These are phyloP conservation scores for Dromius quadrimaculatus DNA, from an alignment of 2,888 invertebrate species.

Conservation along the genomic window DNA sequence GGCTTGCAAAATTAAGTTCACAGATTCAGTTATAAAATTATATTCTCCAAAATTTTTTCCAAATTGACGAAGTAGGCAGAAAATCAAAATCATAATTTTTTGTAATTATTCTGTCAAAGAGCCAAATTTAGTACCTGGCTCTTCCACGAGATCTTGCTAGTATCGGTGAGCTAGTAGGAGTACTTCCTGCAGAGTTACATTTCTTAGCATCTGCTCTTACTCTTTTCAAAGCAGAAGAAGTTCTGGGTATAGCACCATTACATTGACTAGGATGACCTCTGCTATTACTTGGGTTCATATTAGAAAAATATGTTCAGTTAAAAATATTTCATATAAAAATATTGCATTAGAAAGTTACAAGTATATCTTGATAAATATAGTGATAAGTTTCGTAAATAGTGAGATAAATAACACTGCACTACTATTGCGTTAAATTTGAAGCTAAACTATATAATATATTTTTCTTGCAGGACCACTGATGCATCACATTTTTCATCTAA, in stretches of 20 bases:
- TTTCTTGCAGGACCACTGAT: slow-evolving; percentile 25
- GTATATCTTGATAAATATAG: background rate
- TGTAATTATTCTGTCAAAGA: too few species aligned
- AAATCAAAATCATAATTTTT: too few species aligned
- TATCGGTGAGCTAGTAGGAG: slow-evolving; percentile 45
- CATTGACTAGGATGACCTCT: slow-evolving; percentile 30
- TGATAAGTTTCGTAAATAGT: background rate
- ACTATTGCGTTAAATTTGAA: too few species aligned
- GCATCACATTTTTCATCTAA: slow-evolving; percentile 26
- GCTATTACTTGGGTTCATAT: background rate
- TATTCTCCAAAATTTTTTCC: too few species aligned
- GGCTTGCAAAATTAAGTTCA: too few species aligned
- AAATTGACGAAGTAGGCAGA: too few species aligned
- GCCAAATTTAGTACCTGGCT: slow-evolving; percentile 33
- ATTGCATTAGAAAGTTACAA: background rate
- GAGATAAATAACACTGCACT: slow-evolving; percentile 2
- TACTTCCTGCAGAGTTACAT: slow-evolving; percentile 41
- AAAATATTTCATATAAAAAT: slow-evolving; percentile 34
- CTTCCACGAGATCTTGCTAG: slow-evolving; percentile 33
- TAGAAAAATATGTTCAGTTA: slow-evolving; percentile 2
- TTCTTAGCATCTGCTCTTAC: slow-evolving; percentile 22
- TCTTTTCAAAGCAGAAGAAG: slow-evolving; percentile 26
- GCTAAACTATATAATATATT: too few species aligned
- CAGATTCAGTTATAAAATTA: too few species aligned
- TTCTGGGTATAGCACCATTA: slow-evolving; percentile 45